phyloP scores from a whole-genome alignment of 2,888 invertebrate genomes.

The Oxytorus armatus region DNA sequence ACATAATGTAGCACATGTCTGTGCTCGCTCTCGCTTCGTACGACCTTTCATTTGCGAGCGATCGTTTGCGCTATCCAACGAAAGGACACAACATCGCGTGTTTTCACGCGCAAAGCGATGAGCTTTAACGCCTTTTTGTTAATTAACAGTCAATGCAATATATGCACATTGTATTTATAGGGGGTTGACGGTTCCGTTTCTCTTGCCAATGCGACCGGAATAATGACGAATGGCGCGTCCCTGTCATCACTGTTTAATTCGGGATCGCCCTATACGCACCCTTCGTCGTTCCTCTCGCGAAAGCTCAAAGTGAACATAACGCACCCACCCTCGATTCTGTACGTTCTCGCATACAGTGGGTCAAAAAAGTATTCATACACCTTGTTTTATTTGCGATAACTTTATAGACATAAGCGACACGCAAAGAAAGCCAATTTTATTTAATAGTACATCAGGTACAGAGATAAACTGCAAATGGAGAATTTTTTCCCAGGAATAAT shows the following conservation, averaged over 20 bases:
- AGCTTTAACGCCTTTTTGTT: neutral
- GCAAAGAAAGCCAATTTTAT: no score
- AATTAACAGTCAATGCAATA: neutral
- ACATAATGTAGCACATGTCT: neutral
- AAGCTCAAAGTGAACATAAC: conserved; percentile 19
- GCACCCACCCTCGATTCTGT: neutral
- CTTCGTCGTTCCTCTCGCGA: conserved; percentile 17
- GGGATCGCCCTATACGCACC: conserved; percentile 27
- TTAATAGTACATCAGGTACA: no score
- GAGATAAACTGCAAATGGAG: no score
- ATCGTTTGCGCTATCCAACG: neutral
- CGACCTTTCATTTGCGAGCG: neutral
- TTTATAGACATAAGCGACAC: no score
- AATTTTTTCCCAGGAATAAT: no score
- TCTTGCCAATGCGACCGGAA: conserved; percentile 37
- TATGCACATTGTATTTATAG: neutral
- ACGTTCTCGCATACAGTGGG: conserved; percentile 3
- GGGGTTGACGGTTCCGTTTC: conserved; percentile 20
- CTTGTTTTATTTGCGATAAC: no score
- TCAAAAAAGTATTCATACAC: no score
- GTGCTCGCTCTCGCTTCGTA: neutral
- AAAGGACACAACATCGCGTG: neutral
- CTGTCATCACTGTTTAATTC: conserved; percentile 61
- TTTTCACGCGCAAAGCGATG: neutral
- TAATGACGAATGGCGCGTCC: conserved; percentile 55